Base-by-base conservation (phyloP, 1,140 invertebrate genomes). In the Drosophila mayri region DNA sequence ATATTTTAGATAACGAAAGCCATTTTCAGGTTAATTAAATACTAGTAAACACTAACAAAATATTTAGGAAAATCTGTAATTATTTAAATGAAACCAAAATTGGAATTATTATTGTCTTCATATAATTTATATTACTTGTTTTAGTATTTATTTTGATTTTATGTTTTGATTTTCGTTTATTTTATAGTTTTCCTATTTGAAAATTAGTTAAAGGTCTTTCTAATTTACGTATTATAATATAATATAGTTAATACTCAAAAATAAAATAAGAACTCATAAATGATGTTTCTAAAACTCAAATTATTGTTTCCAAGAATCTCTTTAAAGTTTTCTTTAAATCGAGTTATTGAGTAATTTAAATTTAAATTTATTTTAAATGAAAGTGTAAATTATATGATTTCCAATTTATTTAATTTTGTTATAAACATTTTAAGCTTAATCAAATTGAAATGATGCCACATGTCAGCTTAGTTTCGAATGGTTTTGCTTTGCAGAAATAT, bases 351-450 rank as follows among this genome's bases (percentile, higher is more conserved):
- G 0, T 6, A 50, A 18, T 14, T 2, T 4, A 35, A 32, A 37
- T 22, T 6, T 54, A 3, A 10, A 14, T 20, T 22, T 37, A 37
- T 14, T 3, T 4, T 2, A 1, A 16, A 16, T 55, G 0, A 55
- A n/a, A 25, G 9, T 22, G 12, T 16, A 38, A 22, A 5, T 6
- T 22, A 38, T 55, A 14, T n/a, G 14, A 55, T 38, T 38, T 37
- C 5, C 52, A 55, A 55, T 55, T 52, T 14, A 52, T 35, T 52
- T 52, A 35, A 52, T 35, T 35, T 20, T 35, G 25, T 25, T 37
- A 37, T 54, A 2, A 10, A 54, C 18, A 54, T 35, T 52, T 54
- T 4, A 38, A 38, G 52, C 52, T 25, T 54, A 38, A 54, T 54
- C 22, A 38, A 54, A 37, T 38, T 37, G 20, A 37, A 54, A 54